Evolutionary conservation across 2,113 vertebrate genomes (phyloP).

Genomic region (Rynchops niger): DNA sequence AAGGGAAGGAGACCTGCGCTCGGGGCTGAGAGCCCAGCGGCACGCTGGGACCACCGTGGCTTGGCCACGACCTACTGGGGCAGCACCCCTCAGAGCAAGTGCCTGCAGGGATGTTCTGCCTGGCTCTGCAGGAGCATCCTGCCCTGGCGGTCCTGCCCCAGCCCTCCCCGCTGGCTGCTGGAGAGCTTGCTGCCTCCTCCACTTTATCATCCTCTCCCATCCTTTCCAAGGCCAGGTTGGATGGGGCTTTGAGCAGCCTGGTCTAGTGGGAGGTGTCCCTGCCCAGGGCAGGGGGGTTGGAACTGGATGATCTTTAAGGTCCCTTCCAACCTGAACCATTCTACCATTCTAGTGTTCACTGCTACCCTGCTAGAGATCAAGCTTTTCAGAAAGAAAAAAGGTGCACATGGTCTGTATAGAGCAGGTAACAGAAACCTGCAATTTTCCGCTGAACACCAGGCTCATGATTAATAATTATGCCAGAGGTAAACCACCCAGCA

Average conservation of each 20-base stretch:
- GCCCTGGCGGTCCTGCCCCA: not conserved
- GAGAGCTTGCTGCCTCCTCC: not conserved
- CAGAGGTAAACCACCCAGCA: not conserved
- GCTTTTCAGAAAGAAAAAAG: not conserved
- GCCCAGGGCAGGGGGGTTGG: too few species aligned
- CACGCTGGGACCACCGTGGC: not conserved
- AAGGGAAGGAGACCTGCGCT: not conserved
- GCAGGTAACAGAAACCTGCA: not conserved
- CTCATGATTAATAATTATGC: constrained; percentile 4
- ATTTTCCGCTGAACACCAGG: not conserved
- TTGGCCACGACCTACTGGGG: not conserved
- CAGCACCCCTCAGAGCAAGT: not conserved
- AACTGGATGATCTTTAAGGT: too few species aligned
- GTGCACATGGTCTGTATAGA: not conserved
- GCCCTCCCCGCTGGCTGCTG: rapidly evolving
- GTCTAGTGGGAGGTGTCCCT: too few species aligned
- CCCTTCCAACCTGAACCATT: too few species aligned
- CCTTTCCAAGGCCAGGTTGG: too few species aligned
- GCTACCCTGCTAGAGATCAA: rapidly evolving
- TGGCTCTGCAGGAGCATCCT: not conserved
- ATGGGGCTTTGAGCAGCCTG: too few species aligned
- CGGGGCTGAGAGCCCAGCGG: not conserved
- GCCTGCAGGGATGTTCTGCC: not conserved
- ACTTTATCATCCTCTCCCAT: not conserved
- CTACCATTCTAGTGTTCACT: not conserved